Evolutionary conservation across 2,888 invertebrate genomes (phyloP), one percentile per base, ranked within the genome.

Genomic region (Dendrolimus pini): DNA sequence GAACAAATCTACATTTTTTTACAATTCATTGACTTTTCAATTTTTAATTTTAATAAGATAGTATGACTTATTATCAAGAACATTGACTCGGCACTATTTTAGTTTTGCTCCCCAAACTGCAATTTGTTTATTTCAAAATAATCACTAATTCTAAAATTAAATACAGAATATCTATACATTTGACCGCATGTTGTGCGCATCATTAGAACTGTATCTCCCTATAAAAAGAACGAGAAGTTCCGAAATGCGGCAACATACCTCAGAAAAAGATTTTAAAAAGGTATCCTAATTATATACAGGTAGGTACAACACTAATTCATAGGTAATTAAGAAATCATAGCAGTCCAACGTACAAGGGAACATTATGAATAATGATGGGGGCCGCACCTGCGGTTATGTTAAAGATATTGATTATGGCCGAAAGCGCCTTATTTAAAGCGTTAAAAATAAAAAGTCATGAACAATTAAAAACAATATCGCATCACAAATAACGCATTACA

Each of bases 31-130:
- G 67, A 70, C 68, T 60, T 64, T 69, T 30, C 30, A 6, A 6
- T 30, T 30, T 30, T 30, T 67, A 67, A 69, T 72, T 70, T 73
- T 60, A 57, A 69, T 74, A 60, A 65, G 66, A 72, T 66, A 70
- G 71, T 74, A 70, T 72, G 66, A 70, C 61, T 67, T 69, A 72
- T 68, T 69, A 73, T 72, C 67, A 70, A 74, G 64, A 61, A 69
- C 65, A 64, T 63, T 65, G 60, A 65, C 62, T 70, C 70, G 69
- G 76, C 69, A 68, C 62, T 65, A 59, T 56, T 72, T 84, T 86
- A 87, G 84, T 78, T 87, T 87, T 87, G 85, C 77, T 85, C 85
- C 85, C 80, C 85, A 85, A 84, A 79, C 59, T 66, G 69, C 71
- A 72, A 73, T 75, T 75, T 71, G 62, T 70, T 64, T 85, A 82